Base-by-base conservation (phyloP, 2,888 invertebrate species). In the Zhengitettix transpicula region DNA sequence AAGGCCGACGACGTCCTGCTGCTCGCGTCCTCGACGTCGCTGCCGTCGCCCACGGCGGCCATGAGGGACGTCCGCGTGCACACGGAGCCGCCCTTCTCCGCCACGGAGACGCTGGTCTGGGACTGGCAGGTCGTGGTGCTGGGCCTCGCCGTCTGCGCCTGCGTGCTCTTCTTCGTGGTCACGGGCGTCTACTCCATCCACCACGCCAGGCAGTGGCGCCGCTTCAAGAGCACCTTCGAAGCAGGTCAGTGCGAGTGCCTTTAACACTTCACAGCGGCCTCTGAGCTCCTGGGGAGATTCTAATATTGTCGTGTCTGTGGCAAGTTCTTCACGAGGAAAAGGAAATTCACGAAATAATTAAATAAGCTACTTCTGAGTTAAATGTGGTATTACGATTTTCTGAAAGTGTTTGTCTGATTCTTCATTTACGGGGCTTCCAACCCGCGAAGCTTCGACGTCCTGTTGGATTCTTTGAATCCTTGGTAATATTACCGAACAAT, bases 181-280 rank as follows among this genome's bases (percentile, higher is more conserved):
- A 86, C 87, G 70, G 81, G 86, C 66, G 80, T 83, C 68, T 83
- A 87, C 71, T 84, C 87, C 66, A 74, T 88, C 67, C 82, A 87
- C 68, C 87, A 88, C 71, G 84, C 86, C 67, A 81, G 82, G 69
- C 88, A 88, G 72, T 89, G 88, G 88, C 81, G 82, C 71, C 79
- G 83, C 69, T 80, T 89, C 70, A 87, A 88, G 74, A 81, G 81
- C 69, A 84, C 84, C 68, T 81, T 87, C 67, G 85, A 75, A 88
- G 88, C 88, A 72, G 79, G 80, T 59, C 9, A 58, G 58, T 60
- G n/a, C 47, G 9, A 2, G 47, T n/a, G n/a, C n/a, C n/a, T n/a
- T n/a, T n/a, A n/a, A n/a, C n/a, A n/a, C n/a, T n/a, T n/a, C n/a
- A n/a, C n/a, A n/a, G n/a, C n/a, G n/a, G n/a, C n/a, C n/a, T n/a